These are phyloP conservation scores for Diacarnus erythraeanus DNA, from an alignment of 37 sponge, comb jelly and placozoan genomes.

Conservation along the genomic window DNA sequence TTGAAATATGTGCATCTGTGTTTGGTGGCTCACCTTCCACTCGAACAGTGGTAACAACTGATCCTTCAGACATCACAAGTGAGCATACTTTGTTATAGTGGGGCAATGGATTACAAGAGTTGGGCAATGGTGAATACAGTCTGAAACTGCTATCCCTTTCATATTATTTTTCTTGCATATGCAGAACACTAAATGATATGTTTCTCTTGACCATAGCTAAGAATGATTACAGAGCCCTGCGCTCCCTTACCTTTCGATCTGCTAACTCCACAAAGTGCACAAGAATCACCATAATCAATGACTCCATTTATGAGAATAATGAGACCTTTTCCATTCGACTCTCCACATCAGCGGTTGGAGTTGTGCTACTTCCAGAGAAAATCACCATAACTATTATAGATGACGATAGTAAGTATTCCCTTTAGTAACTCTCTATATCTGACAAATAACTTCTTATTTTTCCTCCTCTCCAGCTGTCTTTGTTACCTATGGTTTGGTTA, in stretches of 20 bases:
- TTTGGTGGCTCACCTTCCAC: background rate
- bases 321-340: conserved; percentile 7
- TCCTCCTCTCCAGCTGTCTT: background rate
- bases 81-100: too few species aligned
- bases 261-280: background rate
- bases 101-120: too few species aligned
- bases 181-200: background rate
- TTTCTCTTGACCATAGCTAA: too few species aligned
- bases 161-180: background rate
- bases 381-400: conserved; percentile 15
- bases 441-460: background rate
- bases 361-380: conserved; percentile 6
- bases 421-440: background rate
- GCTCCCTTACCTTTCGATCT: background rate
- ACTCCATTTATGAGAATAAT: background rate
- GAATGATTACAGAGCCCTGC: too few species aligned
- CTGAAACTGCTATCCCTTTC: too few species aligned
- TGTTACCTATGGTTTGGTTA: background rate
- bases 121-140: too few species aligned
- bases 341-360: background rate
- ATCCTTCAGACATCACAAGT: too few species aligned
- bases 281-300: background rate
- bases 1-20: background rate
- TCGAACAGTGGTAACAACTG: background rate
- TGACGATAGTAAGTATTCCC: conserved; percentile 28